Conservation (phyloP, 2,888 invertebrate species). For the Drosophila melanosoma region DNA sequence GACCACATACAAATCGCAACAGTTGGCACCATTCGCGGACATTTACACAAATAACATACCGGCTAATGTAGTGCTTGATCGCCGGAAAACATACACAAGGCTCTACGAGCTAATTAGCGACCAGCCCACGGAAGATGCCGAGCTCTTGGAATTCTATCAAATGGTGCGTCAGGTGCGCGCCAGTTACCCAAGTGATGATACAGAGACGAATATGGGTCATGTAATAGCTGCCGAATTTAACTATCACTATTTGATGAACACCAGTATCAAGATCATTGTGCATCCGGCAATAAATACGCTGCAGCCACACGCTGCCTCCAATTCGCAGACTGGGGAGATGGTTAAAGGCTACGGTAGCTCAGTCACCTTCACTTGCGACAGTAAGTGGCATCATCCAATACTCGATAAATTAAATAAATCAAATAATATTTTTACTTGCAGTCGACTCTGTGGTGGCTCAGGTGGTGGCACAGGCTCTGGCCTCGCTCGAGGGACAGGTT, state of each 20-base stretch:
- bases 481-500: slow-evolving; percentile 91
- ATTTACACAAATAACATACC: slow-evolving; percentile 64
- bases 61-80: slow-evolving; percentile 73
- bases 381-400: slow-evolving; percentile 85
- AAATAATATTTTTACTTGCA: slow-evolving; percentile 84
- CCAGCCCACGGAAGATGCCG: slow-evolving; percentile 89
- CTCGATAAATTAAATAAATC: neutral
- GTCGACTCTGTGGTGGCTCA: slow-evolving; percentile 95
- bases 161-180: slow-evolving; percentile 92
- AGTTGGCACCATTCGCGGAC: slow-evolving; percentile 52
- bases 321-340: slow-evolving; percentile 70
- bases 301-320: slow-evolving; percentile 85
- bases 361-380: slow-evolving; percentile 96
- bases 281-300: slow-evolving; percentile 86
- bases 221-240: slow-evolving; percentile 95
- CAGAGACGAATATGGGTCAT: slow-evolving; percentile 93
- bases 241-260: slow-evolving; percentile 90
- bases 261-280: slow-evolving; percentile 95
- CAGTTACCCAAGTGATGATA: slow-evolving; percentile 91
- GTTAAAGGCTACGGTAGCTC: slow-evolving; percentile 87
- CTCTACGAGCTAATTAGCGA: slow-evolving; percentile 91
- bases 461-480: slow-evolving; percentile 93
- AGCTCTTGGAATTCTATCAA: slow-evolving; percentile 92
- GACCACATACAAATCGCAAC: slow-evolving; percentile 27
- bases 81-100: slow-evolving; percentile 82